These are phyloP conservation scores for Fulica atra DNA, from an alignment of 2,113 vertebrate genomes.

Conservation along the genomic window DNA sequence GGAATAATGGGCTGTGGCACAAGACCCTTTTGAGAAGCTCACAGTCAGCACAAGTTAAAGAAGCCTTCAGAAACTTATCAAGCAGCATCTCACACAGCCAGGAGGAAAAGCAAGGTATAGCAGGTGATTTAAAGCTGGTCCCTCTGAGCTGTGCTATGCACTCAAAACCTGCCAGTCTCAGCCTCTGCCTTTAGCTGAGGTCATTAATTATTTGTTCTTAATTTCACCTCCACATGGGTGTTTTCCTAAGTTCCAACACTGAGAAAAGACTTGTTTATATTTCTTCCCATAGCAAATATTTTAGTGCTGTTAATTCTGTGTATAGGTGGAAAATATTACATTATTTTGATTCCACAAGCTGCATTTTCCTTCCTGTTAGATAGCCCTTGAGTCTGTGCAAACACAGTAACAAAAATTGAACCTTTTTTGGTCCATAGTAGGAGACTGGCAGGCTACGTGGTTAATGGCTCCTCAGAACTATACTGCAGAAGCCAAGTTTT, in stretches of 20 bases:
- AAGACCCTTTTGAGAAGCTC: background rate
- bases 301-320: background rate
- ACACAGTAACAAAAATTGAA: background rate
- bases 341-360: background rate
- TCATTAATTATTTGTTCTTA: background rate
- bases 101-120: background rate
- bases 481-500: background rate
- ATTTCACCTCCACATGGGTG: background rate
- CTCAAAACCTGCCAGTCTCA: background rate
- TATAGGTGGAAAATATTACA: background rate
- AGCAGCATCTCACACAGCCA: background rate
- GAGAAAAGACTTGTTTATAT: background rate
- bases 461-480: background rate
- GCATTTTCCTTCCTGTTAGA: background rate
- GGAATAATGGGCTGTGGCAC: background rate
- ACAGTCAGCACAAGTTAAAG: background rate
- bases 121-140: background rate
- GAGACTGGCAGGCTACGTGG: background rate
- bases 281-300: background rate
- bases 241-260: background rate
- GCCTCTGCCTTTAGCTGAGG: background rate
- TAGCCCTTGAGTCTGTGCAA: background rate
- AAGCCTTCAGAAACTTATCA: background rate
- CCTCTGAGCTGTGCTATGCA: background rate
- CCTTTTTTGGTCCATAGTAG: background rate